Evolutionary conservation across 2,797 vertebrate genomes (phyloP).

Genomic region (Carapus acus): DNA sequence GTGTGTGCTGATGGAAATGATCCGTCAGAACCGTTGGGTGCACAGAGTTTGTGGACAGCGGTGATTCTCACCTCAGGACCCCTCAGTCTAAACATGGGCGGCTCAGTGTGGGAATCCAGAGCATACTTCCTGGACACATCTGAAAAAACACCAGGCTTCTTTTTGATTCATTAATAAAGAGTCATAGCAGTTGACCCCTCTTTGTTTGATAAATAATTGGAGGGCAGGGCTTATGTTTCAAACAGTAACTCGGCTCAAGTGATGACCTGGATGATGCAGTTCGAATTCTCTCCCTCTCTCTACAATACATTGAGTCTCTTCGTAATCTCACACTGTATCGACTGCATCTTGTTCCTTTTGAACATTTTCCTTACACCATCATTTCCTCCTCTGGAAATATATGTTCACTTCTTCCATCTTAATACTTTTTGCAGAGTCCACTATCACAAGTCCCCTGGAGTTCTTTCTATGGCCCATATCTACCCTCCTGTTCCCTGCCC

Average conservation of each 20-base stretch:
- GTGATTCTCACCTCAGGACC: constrained; percentile 45
- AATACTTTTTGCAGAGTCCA: no score
- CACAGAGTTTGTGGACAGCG: constrained; percentile 28
- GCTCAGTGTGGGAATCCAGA: constrained; percentile 50
- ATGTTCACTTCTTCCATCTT: no score
- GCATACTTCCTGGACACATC: constrained; percentile 57
- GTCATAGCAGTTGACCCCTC: constrained; percentile 34
- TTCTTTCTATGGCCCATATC: no score
- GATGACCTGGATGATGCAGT: no score
- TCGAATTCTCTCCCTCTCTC: neutral
- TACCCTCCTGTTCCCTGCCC: no score
- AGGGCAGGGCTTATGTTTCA: constrained; percentile 35
- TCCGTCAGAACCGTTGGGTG: neutral
- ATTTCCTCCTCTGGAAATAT: no score
- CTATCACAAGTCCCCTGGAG: no score
- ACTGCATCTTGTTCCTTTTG: neutral
- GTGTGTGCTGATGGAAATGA: neutral
- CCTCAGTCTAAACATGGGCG: constrained; percentile 49
- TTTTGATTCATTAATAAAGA: constrained; percentile 57
- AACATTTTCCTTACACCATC: no score
- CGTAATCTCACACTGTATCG: no score
- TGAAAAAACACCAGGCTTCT: constrained; percentile 57
- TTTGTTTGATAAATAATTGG: constrained; percentile 46
- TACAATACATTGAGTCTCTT: no score
- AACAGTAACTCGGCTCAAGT: constrained; percentile 10